A percentile compares a stretch with the other conserved stretches of the same genome.
These are phyloP conservation scores for Eilema sororculum DNA, from an alignment of 2,888 invertebrate species.

Conservation along the genomic window DNA sequence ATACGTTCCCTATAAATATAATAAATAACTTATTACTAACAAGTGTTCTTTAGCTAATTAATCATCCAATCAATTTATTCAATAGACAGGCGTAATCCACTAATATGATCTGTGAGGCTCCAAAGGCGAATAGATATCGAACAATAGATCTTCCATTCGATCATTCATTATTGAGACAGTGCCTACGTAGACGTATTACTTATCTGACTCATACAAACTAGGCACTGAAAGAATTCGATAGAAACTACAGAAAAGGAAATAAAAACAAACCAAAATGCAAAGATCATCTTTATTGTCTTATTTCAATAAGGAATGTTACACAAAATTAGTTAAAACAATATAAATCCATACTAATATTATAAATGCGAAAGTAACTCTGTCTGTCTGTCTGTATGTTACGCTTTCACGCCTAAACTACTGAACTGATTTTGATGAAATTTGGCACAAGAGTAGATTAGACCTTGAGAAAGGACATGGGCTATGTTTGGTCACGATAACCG, in stretches of 20 bases:
- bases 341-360: too few relatives aligned
- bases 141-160: background rate
- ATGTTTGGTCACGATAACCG: too few relatives aligned
- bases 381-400: too few relatives aligned
- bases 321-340: too few relatives aligned
- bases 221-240: background rate
- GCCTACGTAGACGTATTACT: background rate
- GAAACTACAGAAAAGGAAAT: background rate
- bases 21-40: too few relatives aligned
- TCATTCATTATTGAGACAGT: background rate
- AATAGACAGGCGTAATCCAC: background rate
- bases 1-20: too few relatives aligned
- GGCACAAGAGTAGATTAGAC: too few relatives aligned
- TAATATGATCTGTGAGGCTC: background rate
- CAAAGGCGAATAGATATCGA: background rate
- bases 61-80: background rate
- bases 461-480: too few relatives aligned
- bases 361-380: too few relatives aligned
- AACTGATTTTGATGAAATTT: too few relatives aligned
- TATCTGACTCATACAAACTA: background rate
- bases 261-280: background rate
- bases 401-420: too few relatives aligned
- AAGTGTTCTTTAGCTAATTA: background rate
- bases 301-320: too few relatives aligned
- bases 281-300: background rate